A percentile compares a stretch with the other conserved stretches of the same genome.
These are phyloP conservation scores for Trachemys scripta DNA, from an alignment of 2,113 vertebrate genomes.

Conservation along the genomic window DNA sequence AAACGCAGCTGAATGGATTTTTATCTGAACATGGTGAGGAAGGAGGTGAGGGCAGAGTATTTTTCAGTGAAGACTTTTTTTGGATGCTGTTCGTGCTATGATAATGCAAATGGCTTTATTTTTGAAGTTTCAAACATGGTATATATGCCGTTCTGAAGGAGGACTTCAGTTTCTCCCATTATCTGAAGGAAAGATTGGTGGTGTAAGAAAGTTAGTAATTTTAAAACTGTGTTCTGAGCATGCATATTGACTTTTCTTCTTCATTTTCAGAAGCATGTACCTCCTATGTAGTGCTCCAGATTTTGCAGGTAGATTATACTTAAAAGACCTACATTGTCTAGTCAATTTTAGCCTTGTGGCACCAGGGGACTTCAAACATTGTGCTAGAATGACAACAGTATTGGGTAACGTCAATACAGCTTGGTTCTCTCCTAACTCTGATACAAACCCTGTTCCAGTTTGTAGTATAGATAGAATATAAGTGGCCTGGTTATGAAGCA, in stretches of 20 bases:
- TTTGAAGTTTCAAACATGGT: not conserved
- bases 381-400: not conserved
- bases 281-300: not conserved
- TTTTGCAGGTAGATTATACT: not conserved
- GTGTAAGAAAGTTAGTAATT: not conserved
- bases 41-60: not conserved
- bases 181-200: not conserved
- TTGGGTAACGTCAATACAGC: not conserved
- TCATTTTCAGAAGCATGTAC: fast-evolving
- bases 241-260: not conserved
- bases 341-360: not conserved
- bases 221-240: not conserved
- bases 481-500: not conserved
- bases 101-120: constrained; percentile 23
- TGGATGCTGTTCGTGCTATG: not conserved
- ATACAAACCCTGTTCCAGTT: not conserved
- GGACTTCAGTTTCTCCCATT: not conserved
- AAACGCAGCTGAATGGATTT: not conserved
- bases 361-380: not conserved
- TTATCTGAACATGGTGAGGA: not conserved
- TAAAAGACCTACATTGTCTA: not conserved
- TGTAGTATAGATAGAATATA: not conserved
- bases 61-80: not conserved
- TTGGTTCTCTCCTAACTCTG: not conserved
- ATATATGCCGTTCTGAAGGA: not conserved